Conservation (phyloP, 2,113 vertebrate species). For the Forbesichthys agassizii region DNA sequence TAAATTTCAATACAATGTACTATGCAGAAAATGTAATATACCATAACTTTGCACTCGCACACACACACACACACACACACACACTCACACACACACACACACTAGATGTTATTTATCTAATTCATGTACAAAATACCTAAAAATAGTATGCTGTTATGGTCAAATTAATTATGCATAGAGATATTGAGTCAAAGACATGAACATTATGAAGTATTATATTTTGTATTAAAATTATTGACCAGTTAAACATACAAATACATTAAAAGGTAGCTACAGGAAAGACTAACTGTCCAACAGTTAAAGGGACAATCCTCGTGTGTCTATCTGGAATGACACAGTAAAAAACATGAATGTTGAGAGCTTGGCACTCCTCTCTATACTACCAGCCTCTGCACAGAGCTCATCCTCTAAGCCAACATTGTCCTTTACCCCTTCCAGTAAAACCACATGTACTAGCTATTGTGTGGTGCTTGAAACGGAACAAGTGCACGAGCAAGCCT, state of each 20-base stretch:
- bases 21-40: not conserved
- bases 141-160: not conserved
- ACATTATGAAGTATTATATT: not conserved
- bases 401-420: too few species aligned
- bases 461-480: too few species aligned
- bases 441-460: too few species aligned
- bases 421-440: too few species aligned
- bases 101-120: not conserved
- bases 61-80: not conserved
- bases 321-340: too few species aligned
- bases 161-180: not conserved
- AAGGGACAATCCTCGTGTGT: too few species aligned
- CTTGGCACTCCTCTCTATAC: too few species aligned
- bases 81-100: not conserved
- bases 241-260: not conserved
- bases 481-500: not conserved
- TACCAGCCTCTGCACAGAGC: too few species aligned
- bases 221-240: conserved; percentile 10
- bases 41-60: not conserved
- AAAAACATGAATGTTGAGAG: too few species aligned
- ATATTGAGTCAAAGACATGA: conserved; percentile 7
- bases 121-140: not conserved
- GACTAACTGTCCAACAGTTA: too few species aligned
- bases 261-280: too few species aligned
- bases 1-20: not conserved